Evolutionary conservation across 1,140 invertebrate genomes (phyloP), one percentile per base, ranked within the genome.

Genomic region (Harpegnathos saltator): DNA sequence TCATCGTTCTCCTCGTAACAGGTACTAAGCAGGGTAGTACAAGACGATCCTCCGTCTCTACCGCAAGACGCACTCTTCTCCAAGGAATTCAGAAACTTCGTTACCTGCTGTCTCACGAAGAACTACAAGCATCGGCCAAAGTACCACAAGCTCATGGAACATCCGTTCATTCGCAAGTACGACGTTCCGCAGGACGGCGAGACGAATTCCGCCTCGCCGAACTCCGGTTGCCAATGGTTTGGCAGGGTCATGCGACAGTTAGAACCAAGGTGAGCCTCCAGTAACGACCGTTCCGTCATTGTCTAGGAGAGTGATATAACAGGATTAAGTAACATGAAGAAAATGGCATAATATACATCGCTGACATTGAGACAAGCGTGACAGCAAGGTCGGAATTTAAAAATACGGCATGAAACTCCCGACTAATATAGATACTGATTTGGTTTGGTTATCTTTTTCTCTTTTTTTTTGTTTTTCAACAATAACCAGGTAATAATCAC

Each of bases 71-170:
- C 96, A 85, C 95, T 95, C 63, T 99, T 98, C 93, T 92, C 92
- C 19, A 85, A 89, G 54, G 94, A 94, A 52, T 94, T 94, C 83
- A 87, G 92, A 80, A 90, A 77, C 85, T 94, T 94, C 62, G 93
- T 94, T n/a, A 91, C 85, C 95, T 96, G 89, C 94, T 99, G 98
- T 95, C 95, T 99, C 92, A 98, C 97, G 86, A 99, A 99, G 95
- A 97, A 99, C 95, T 98, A 98, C 91, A 96, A 97, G 91, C 95
- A 98, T 86, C 96, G 99, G 84, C 99, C 99, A 73, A 99, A 99
- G 94, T 99, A 99, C 95, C 96, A 96, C 69, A 97, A 98, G 92
- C 95, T 99, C 1, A 95, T 99, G 89, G 96, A 98, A 86, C 98
- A 99, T 92, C 95, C 97, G 29, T 99, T 99, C 94, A 97, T 99